Conservation (phyloP, 2,113 vertebrate genomes). For the Vombatus ursinus region DNA sequence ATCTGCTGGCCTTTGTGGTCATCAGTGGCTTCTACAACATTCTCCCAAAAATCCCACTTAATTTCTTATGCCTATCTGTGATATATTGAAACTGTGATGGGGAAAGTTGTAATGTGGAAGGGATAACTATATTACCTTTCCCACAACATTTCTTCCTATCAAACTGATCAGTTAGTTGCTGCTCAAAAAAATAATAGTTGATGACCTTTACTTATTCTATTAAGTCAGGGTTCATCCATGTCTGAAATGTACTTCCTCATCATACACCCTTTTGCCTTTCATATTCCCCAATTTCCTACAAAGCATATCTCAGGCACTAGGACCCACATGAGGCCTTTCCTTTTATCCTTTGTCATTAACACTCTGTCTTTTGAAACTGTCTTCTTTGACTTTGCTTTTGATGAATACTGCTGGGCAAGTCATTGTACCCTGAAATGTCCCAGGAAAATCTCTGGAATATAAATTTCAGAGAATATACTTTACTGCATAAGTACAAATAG, state of each 20-base stretch:
- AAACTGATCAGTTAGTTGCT: background rate
- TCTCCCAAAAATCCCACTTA: too few species aligned
- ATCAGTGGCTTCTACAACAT: too few species aligned
- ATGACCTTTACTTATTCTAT: background rate
- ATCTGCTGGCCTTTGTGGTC: too few species aligned
- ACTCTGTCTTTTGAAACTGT: background rate
- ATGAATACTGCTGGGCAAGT: background rate
- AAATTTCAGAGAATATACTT: background rate
- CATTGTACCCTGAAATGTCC: background rate
- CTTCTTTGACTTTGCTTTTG: background rate
- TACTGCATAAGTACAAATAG: background rate
- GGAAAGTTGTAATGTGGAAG: too few species aligned
- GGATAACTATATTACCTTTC: background rate
- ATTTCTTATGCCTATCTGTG: too few species aligned
- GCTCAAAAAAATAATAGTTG: background rate
- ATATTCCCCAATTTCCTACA: rapidly evolving
- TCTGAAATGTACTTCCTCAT: background rate
- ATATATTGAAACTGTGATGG: too few species aligned
- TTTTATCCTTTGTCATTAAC: background rate
- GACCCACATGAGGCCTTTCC: background rate
- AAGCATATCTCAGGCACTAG: background rate
- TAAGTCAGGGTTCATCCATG: background rate
- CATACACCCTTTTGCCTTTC: background rate
- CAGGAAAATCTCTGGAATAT: background rate
- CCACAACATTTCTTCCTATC: background rate